A percentile compares a stretch with the other conserved stretches of the same genome.
phyloP scores from a whole-genome alignment of 2,113 vertebrate species.

The Passerina amoena region DNA sequence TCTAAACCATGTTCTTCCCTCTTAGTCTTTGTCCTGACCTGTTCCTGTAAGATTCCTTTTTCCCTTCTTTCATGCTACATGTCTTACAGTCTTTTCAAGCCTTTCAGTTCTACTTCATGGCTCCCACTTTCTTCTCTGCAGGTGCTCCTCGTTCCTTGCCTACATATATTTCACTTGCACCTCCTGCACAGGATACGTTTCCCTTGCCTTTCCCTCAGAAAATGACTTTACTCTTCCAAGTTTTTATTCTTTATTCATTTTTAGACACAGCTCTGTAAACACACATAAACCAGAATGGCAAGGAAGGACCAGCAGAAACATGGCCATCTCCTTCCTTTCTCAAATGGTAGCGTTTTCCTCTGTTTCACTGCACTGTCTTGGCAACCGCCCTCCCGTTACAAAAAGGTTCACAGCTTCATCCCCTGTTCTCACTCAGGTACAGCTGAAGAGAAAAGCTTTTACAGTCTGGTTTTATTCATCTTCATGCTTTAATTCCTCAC shows the following conservation, averaged over 20 bases:
- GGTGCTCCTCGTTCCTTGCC: background rate
- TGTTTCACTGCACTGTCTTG: background rate
- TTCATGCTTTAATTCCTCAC: background rate
- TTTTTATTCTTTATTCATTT: background rate
- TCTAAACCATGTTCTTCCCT: background rate
- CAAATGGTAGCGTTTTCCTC: background rate
- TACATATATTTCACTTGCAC: background rate
- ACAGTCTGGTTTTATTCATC: background rate
- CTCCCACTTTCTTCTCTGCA: background rate
- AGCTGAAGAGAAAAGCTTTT: background rate
- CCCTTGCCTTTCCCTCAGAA: background rate
- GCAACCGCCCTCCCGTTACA: background rate
- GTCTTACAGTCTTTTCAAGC: background rate
- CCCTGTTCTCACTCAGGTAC: background rate
- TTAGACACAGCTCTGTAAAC: background rate
- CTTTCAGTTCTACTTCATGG: background rate
- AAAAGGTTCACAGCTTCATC: background rate
- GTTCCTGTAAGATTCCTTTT: background rate
- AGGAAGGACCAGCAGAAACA: background rate
- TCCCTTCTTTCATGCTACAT: background rate
- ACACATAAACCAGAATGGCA: background rate
- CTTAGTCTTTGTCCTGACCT: background rate
- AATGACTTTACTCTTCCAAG: background rate
- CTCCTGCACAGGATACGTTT: background rate
- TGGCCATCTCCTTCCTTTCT: background rate